Base-by-base conservation (phyloP, 2,113 vertebrate species). In the Sterna hirundo region DNA sequence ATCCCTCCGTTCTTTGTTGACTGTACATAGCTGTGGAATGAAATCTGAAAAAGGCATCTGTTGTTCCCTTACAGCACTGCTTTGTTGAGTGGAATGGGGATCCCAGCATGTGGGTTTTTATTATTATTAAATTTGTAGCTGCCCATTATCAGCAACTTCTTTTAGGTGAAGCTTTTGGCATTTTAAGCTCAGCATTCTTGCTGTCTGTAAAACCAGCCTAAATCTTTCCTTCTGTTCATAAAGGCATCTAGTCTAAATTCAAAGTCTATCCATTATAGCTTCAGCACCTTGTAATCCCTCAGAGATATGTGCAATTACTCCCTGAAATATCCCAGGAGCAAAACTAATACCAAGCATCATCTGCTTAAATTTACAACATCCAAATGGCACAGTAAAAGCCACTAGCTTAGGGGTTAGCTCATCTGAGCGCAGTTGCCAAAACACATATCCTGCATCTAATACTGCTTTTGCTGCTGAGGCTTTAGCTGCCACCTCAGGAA, bases 201-300 rank as follows among this genome's bases (percentile, higher is more conserved):
- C 88, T 77, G 90, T 93, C 93, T 94, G 79, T 86, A 88, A 96
- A 95, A 92, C 66, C 94, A 89, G 77, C 72, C 69, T 94, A 90
- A 93, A 83, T 40, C 79, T 83, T 96, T 97, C 95, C 86, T 96
- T 72, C 82, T 92, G 93, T 88, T 93, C 94, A 55, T 70, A 88
- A 95, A 91, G 86, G 88, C 65, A 3, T 83, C 95, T 85, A 72
- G 69, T 91, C 82, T 83, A 61, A 90, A 96, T 77, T 94, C 88
- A 79, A 93, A 96, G 78, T 77, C 93, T 88, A 97, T 94, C 91
- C 87, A 57, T 96, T 96, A 87, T 89, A 96, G 93, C 93, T 89
- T 97, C 93, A 95, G 94, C 91, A 94, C 88, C 93, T 97, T 96
- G 84, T 96, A 97, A 93, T 97, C 94, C 94, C 78, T 96, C 66